A percentile compares a stretch with the other conserved stretches of the same genome.
Conservation (phyloP, 2,888 invertebrate species). For the Amiota minor region DNA sequence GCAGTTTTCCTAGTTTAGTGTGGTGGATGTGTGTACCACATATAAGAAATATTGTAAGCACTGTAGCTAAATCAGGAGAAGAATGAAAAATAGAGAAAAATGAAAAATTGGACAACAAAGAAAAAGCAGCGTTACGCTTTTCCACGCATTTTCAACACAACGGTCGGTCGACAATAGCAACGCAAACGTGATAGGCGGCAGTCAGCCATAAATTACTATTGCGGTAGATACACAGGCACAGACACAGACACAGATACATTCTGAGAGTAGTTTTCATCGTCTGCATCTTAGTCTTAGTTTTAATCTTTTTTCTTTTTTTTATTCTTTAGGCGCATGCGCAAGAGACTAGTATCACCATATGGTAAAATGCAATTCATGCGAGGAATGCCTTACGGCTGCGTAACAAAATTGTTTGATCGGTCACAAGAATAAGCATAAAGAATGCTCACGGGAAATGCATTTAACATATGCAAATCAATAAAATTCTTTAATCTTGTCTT, state of each 20-base stretch:
- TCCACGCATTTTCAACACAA: conserved; percentile 20
- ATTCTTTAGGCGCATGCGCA: conserved; percentile 1
- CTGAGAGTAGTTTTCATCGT: background rate
- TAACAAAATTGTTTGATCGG: no score
- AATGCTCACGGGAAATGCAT: no score
- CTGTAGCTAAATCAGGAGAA: background rate
- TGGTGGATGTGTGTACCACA: background rate
- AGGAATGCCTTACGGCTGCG: no score
- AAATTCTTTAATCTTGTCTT: no score
- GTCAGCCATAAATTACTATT: conserved; percentile 28
- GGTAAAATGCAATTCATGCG: background rate
- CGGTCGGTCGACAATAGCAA: background rate
- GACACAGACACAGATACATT: background rate
- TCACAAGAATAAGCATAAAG: no score
- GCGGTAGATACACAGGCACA: conserved; percentile 18
- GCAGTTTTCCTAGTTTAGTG: background rate
- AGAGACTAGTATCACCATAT: background rate
- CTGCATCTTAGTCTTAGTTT: no score
- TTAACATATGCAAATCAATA: no score
- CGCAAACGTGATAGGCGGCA: conserved; percentile 22
- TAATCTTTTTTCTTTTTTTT: no score
- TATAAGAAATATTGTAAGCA: background rate
- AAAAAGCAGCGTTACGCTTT: conserved; percentile 6
- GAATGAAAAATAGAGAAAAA: background rate
- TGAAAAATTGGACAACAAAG: background rate